Percentiles rank a stretch among this genome's conserved stretches.
Conservation (phyloP, 2,888 invertebrate species). For the Zhuqinia jingwanae region DNA sequence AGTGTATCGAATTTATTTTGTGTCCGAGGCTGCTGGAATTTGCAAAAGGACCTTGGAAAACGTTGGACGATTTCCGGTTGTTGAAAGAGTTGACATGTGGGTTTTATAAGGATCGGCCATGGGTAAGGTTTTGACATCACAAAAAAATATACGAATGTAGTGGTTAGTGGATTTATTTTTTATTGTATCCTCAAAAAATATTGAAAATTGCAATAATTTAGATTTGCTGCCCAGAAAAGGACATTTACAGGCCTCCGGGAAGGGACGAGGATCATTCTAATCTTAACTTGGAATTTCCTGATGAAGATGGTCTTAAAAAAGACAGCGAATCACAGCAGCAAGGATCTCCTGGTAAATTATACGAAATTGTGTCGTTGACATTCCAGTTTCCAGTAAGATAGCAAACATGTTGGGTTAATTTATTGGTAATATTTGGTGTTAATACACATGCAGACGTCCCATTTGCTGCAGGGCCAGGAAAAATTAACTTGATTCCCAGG, state of each 20-base stretch:
- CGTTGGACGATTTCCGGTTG: conserved; percentile 43
- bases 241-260: conserved; percentile 28
- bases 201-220: not conserved
- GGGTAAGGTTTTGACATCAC: conserved; percentile 11
- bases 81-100: conserved; percentile 59
- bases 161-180: not conserved
- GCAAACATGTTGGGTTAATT: no score
- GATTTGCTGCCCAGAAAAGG: conserved; percentile 60
- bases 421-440: no score
- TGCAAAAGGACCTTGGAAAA: conserved; percentile 44
- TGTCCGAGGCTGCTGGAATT: conserved; percentile 59
- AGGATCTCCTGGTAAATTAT: conserved; percentile 3
- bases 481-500: conserved; percentile 61
- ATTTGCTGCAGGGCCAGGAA: not conserved
- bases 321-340: not conserved
- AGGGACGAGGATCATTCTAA: not conserved
- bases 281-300: conserved; percentile 15
- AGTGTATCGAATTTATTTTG: conserved; percentile 29
- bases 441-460: conserved; percentile 1
- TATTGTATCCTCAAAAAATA: not conserved
- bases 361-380: not conserved
- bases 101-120: conserved; percentile 39
- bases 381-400: no score
- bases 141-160: not conserved
- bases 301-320: not conserved